Conservation (phyloP, 2,888 invertebrate genomes). For the Theretra japonica region DNA sequence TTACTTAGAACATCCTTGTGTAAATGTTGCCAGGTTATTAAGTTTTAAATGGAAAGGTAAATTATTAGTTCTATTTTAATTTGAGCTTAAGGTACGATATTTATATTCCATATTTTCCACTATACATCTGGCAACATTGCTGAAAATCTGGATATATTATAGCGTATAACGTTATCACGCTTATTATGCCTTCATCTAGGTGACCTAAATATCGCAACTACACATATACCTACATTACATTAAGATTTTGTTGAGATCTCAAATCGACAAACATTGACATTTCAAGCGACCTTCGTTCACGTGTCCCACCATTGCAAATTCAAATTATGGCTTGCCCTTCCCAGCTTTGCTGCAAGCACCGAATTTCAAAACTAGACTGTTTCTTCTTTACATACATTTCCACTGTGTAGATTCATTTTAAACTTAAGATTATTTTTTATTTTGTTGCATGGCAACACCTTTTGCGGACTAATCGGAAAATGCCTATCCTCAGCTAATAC, state of each 20-base stretch:
- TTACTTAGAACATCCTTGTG: neutral
- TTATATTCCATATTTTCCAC: neutral
- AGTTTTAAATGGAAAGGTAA: neutral
- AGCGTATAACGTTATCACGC: no score
- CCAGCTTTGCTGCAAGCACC: slow-evolving; percentile 20
- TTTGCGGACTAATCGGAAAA: neutral
- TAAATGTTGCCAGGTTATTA: neutral
- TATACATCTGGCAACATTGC: slow-evolving; percentile 11
- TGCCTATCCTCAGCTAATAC: neutral
- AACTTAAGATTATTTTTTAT: slow-evolving; percentile 7
- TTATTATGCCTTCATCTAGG: no score
- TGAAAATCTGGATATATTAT: no score
- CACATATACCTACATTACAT: neutral
- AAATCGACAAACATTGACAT: neutral
- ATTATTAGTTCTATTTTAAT: neutral
- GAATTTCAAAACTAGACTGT: slow-evolving; percentile 16
- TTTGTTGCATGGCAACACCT: slow-evolving; percentile 1
- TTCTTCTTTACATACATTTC: slow-evolving; percentile 27
- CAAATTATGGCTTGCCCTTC: neutral
- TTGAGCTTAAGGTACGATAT: neutral
- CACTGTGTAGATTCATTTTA: slow-evolving; percentile 21
- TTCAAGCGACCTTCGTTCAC: neutral
- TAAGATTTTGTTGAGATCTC: neutral
- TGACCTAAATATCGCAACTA: neutral
- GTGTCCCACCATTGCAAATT: neutral